A percentile compares a stretch with the other conserved stretches of the same genome.
phyloP scores from a whole-genome alignment of 2,888 invertebrate genomes.

The Trimorus sp. region DNA sequence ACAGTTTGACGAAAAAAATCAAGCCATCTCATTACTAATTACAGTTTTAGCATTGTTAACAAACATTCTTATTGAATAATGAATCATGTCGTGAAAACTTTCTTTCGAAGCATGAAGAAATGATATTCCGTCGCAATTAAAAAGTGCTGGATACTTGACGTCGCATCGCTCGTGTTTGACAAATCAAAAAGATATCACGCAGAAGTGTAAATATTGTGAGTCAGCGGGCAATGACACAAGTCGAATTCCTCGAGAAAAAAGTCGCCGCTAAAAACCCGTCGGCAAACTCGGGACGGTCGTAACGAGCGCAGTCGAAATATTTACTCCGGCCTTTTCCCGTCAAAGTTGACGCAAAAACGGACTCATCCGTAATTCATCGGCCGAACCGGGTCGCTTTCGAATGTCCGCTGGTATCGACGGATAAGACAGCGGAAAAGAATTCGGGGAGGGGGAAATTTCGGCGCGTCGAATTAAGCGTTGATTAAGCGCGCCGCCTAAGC shows the following conservation, averaged over 20 bases:
- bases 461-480: slow-evolving; percentile 5
- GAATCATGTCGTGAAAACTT: no score
- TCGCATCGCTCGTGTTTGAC: slow-evolving; percentile 24
- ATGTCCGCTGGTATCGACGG: slow-evolving; percentile 10
- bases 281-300: no score
- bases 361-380: slow-evolving; percentile 12
- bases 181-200: slow-evolving; percentile 14
- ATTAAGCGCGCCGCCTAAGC: slow-evolving; percentile 15
- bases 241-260: slow-evolving; percentile 19
- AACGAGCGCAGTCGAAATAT: slow-evolving; percentile 1
- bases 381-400: background rate
- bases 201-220: slow-evolving; percentile 38
- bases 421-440: slow-evolving; percentile 6
- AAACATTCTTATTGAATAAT: no score
- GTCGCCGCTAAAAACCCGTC: background rate
- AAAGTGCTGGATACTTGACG: slow-evolving; percentile 2
- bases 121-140: background rate
- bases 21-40: no score
- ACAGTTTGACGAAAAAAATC: no score
- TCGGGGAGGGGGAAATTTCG: background rate
- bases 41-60: no score
- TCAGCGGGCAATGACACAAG: slow-evolving; percentile 6
- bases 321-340: background rate
- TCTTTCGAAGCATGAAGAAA: no score
- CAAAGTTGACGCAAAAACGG: no score